Base-by-base conservation (phyloP, 2,113 vertebrate species). In the Ophthalmolycus amberensis region DNA sequence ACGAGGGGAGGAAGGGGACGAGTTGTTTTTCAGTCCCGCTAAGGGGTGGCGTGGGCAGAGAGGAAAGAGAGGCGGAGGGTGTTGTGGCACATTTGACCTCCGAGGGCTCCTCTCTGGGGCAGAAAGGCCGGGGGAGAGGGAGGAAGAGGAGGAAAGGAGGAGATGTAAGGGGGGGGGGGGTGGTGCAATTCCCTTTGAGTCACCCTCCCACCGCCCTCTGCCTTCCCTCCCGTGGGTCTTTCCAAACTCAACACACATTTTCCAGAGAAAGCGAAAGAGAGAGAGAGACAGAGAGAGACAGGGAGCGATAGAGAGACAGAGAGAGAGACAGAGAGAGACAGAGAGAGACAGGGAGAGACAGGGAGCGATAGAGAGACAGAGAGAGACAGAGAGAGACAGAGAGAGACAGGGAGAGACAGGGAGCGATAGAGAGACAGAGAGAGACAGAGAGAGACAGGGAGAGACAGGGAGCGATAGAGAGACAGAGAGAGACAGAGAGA, bases 211-310 rank as follows among this genome's bases (percentile, higher is more conserved):
- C 79, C 75, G 80, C 83, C 91, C 83, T 85, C 75, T 60, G 38
- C 77, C 73, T 89, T 80, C 58, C 77, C 83, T 89, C 81, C 91
- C 72, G 50, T 6, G 62, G 88, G 83, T 85, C 90, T 83, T 93
- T 94, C 91, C 89, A 93, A 94, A 95, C 94, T 91, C 91, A 93
- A 93, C 92, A 94, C 93, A 95, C 90, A 93, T 93, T 95, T 95
- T 95, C 94, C 94, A 95, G 87, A 88, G 74, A 90, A 86, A 85
- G 77, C 46, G 10, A 85, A 77, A 66, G 68, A 80, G n/a, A 87
- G 48, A 59, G 5, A 48, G 0, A 63, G 6, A 22, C 4, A 59
- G 59, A 80, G 64, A 71, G 34, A 44, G 7, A 69, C 52, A 87
- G 70, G 65, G 34, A 63, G 40, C 34, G 52, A 80, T 64, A 16